Percentiles rank a stretch among this genome's conserved stretches.
Evolutionary conservation across 35 echinoderm and acorn worm genomes (phyloP).

Genomic region (Heliocidaris tuberculata): DNA sequence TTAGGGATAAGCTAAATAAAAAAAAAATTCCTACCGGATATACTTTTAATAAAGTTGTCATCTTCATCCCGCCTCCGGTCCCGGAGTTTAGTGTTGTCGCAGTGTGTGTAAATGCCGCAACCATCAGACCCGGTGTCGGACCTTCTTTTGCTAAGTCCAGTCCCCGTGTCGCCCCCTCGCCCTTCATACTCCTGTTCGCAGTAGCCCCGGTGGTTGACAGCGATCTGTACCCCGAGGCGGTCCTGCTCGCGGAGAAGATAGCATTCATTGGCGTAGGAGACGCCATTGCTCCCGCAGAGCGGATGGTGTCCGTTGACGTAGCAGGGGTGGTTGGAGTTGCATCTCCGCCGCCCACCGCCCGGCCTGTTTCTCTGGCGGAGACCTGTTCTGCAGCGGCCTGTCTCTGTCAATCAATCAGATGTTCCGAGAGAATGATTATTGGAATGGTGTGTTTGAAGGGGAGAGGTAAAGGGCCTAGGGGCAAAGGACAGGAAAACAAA

Average conservation of each 20-base stretch:
- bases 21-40: background rate
- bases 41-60: background rate
- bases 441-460: no score
- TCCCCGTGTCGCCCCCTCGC: background rate
- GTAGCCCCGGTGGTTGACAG: background rate
- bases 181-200: background rate
- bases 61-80: background rate
- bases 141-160: background rate
- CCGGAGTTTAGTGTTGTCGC: background rate
- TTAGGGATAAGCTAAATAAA: no score
- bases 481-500: no score
- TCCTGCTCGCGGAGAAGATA: background rate
- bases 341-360: background rate
- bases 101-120: background rate
- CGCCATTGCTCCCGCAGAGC: background rate
- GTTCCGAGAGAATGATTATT: no score
- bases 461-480: no score
- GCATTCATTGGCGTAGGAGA: slow-evolving; percentile 17
- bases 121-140: background rate
- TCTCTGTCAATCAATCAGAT: background rate
- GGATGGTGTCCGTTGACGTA: background rate
- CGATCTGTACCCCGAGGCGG: background rate
- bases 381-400: background rate
- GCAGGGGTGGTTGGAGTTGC: slow-evolving; percentile 1
- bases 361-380: background rate